Conservation (phyloP, 2,797 vertebrate species). For the Pantherophis vulpinus region DNA sequence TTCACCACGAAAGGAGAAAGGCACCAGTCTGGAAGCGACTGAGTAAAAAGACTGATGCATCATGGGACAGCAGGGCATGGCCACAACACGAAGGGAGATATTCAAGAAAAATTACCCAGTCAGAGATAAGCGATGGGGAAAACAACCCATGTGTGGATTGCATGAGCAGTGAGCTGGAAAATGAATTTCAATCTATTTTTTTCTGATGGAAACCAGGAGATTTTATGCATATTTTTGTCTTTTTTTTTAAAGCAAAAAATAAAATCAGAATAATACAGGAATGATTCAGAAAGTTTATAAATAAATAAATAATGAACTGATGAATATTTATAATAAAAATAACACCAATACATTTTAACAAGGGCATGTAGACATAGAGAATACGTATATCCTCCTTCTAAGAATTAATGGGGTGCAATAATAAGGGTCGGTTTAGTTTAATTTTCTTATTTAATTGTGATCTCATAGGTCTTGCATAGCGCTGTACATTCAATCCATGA, state of each 20-base stretch:
- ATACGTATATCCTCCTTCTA: not conserved
- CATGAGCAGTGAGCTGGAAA: too few relatives aligned
- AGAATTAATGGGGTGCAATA: not conserved
- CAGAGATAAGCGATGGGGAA: too few relatives aligned
- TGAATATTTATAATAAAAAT: not conserved
- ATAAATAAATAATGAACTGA: not conserved
- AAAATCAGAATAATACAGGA: not conserved
- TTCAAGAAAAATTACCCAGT: too few relatives aligned
- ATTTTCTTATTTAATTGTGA: not conserved
- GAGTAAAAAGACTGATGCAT: too few relatives aligned
- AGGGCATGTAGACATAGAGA: not conserved
- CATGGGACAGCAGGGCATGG: too few relatives aligned
- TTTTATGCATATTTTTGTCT: not conserved
- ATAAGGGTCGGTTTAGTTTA: not conserved
- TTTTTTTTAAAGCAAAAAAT: not conserved
- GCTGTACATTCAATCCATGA: not conserved
- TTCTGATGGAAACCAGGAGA: not conserved
- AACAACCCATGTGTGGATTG: too few relatives aligned
- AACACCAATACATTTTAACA: not conserved
- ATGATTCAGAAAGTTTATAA: not conserved
- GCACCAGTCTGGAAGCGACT: too few relatives aligned
- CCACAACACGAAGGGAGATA: too few relatives aligned
- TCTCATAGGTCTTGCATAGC: not conserved
- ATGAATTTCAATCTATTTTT: not conserved
- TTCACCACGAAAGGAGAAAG: too few relatives aligned